Base-by-base conservation (phyloP, 92 coral and sea anemone genomes). In the Zoanthus sociatus region DNA sequence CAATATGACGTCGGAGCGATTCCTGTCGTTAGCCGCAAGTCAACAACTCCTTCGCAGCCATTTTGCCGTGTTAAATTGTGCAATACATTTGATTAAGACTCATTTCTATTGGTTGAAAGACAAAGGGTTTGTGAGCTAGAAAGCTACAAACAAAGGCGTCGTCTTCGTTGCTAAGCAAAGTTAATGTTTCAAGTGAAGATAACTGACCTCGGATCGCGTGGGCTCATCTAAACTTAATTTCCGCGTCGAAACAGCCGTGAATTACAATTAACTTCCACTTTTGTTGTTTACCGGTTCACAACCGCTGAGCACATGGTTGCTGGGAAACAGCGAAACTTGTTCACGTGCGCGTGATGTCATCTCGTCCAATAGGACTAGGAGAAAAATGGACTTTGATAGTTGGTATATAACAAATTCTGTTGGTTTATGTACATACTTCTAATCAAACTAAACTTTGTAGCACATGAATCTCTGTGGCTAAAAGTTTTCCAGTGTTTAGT, bases 71-170 rank as follows among this genome's bases (percentile, higher is more conserved):
- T 72, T 32, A n/a, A 72, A 37, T 32, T 37, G 77, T 72, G 77
- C 77, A 72, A 72, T 72, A 26, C 32, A 37, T 50, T 17, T 44
- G 46, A 72, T 6, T 8, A 72, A 72, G 77, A 50, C 46, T 50
- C 46, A 9, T 46, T 73, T 26, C 54, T 9, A 73, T 73, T 44
- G 55, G 54, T 5, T 73, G 26, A 73, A 73, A 73, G 26, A 73
- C 77, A 73, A 73, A 73, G 55, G 55, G 42, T 16, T 37, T 73
- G 5, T 44, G 18, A 5, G 26, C 51, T 42, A 16, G 50, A 7
- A 17, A 73, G 55, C 4, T 73, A 73, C 45, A 73, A 73, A 44
- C 77, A 73, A 73, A 73, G 77, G 77, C 77, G 77, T 73, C 44
- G 77, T 73, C 77, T 9, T 18, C 21, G 26, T 72, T 72, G 54